Conservation (phyloP, 2,888 invertebrate species). For the Lepidochrysops patricia region DNA sequence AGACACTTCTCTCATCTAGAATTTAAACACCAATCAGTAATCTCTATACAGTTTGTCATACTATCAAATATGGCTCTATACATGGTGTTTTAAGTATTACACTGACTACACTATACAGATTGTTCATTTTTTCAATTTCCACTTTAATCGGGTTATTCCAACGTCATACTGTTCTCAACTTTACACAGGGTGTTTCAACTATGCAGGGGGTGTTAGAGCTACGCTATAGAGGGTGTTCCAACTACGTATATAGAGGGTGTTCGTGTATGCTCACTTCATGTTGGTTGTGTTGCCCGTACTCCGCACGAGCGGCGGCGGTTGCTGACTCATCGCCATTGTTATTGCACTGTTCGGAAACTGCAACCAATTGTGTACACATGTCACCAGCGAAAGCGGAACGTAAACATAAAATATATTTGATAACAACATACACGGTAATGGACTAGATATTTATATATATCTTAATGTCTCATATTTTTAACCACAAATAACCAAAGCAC, state of each 20-base stretch:
- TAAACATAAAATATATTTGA: not conserved
- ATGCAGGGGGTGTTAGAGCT: too few species aligned
- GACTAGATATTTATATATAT: too few species aligned
- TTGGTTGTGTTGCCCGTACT: conserved; percentile 67
- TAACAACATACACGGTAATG: too few species aligned
- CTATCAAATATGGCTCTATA: too few species aligned
- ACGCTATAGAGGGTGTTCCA: not conserved
- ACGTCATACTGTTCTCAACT: too few species aligned
- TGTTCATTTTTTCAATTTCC: too few species aligned
- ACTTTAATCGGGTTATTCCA: too few species aligned
- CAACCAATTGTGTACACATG: conserved; percentile 50
- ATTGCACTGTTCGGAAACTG: conserved; percentile 71
- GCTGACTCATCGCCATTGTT: conserved; percentile 71
- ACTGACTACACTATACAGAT: not conserved
- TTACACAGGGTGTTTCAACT: not conserved
- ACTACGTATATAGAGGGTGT: conserved; percentile 18
- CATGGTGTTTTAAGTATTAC: not conserved
- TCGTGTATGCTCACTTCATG: conserved; percentile 62
- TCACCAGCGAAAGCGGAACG: not conserved
- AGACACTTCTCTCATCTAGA: too few species aligned
- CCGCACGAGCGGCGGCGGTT: conserved; percentile 72
- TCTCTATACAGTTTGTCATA: too few species aligned
- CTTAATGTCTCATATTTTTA: too few species aligned
- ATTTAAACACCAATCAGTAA: too few species aligned
- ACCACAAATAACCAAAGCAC: too few species aligned